Evolutionary conservation across 1,140 invertebrate genomes (phyloP), one percentile per base, ranked within the genome.

Genomic region (Parasteatoda tepidariorum): DNA sequence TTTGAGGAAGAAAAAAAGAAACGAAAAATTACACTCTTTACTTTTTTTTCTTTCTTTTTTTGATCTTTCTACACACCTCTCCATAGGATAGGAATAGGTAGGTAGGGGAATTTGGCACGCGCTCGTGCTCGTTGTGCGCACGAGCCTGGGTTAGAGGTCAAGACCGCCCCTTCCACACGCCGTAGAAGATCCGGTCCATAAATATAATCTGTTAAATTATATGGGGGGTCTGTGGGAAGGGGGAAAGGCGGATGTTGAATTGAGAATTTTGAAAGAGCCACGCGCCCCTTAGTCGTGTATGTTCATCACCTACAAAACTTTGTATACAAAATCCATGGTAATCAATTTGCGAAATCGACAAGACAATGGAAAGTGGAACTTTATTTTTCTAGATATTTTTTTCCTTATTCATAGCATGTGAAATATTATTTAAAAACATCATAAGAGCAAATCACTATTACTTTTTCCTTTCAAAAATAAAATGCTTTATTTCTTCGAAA

Each of bases 131-230:
- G 59, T 59, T 64, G 57, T 18, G 74, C 31, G 74, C 74, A 76
- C 74, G 74, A 76, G 74, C 74, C 74, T 48, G 26, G 74, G 22
- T 76, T 31, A 54, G 26, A 3, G 74, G 38, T 76, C 74, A 64
- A 74, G 55, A 61, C 30, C 71, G 71, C 71, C 71, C 71, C 71
- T 74, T 61, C 28, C 57, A 74, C 74, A 76, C 59, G 74, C 74
- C 55, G 41, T 22, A 28, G 31, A 64, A 76, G 74, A 76, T 76
- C 74, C 74, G 74, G 74, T 61, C 74, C 59, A 76, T 76, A 76
- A 76, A 61, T 76, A 76, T 76, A 48, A 54, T 74, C 71, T 59
- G 71, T 38, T 74, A 30, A 48, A n/a, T 30, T 15, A 28, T 61
- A 74, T 34, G 22, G 34, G 57, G 55, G 70, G 54, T 61, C 30